Base-by-base conservation (phyloP, 2,797 vertebrate species). In the Bucorvus abyssinicus region DNA sequence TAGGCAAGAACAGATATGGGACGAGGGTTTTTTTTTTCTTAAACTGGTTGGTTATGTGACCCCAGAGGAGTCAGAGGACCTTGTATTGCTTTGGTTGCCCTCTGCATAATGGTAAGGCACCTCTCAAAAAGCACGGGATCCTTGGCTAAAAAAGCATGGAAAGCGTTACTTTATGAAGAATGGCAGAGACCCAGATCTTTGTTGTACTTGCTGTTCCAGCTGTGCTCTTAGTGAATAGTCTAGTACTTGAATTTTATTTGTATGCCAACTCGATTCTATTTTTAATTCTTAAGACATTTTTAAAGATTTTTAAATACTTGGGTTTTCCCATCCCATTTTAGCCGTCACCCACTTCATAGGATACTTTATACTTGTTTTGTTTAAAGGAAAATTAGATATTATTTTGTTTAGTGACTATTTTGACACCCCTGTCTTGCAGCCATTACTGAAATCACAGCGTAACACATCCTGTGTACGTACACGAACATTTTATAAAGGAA, bases 391-490 rank as follows among this genome's bases (percentile, higher is more conserved):
- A 90, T 67, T 84, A 89, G 50, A 9, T 61, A 71, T 42, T 90
- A 60, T 95, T 96, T 93, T 86, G 20, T 12, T 74, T 91, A 60
- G 9, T 77, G 55, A 69, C 36, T 88, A 10, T 87, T 94, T 91
- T 90, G 85, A 88, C 80, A 89, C 80, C 71, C 84, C 78, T 70
- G 10, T 44, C 61, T 92, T 68, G 64, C 21, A 75, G 81, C 91
- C 53, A 42, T 91, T 94, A 88, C 86, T 95, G 67, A 89, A 95
- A 91, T 77, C 45, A 73, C 42, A 34, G 76, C 40, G 34, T 92
- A 79, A 53, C 71, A 59, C 73, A 90, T 95, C 65, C 52, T 47
- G 42, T 83, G 56, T 60, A 76, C 1, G 3, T 19, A 64, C 52
- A 34, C 27, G 89, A 81, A 38, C 73, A 36, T 53, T n/a, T 59